Percentiles rank a stretch among this genome's conserved stretches.
Conservation (phyloP, 2,888 invertebrate species). For the Hypena proboscidalis region DNA sequence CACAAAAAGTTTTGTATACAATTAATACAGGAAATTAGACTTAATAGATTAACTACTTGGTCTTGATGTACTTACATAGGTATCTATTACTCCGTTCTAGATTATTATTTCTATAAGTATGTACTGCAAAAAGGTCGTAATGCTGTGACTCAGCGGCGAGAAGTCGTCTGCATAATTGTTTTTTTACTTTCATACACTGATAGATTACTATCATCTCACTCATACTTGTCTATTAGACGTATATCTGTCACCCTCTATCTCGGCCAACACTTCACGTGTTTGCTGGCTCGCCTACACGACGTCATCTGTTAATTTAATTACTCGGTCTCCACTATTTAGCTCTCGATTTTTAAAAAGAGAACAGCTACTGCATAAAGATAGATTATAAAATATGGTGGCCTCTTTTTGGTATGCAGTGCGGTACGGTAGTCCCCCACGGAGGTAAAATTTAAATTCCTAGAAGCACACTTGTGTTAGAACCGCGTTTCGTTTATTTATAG, state of each 20-base stretch:
- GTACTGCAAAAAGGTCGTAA: constrained; percentile 53
- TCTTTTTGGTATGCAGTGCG: constrained; percentile 11
- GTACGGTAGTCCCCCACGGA: constrained; percentile 30
- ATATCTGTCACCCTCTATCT: constrained; percentile 62
- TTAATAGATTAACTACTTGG: constrained; percentile 28
- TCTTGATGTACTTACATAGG: constrained; percentile 51
- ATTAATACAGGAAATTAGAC: constrained; percentile 42
- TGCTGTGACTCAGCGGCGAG: constrained; percentile 66
- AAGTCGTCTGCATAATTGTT: constrained; percentile 62
- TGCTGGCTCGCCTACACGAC: constrained; percentile 61
- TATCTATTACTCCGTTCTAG: constrained; percentile 18
- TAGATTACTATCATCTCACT: constrained; percentile 66
- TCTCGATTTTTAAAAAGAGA: constrained; percentile 36
- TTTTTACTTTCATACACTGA: constrained; percentile 58
- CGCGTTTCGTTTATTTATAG: constrained; percentile 26
- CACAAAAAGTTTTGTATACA: constrained; percentile 19
- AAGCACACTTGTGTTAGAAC: constrained; percentile 18
- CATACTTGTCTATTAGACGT: constrained; percentile 50
- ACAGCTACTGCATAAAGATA: constrained; percentile 11
- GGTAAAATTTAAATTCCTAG: constrained; percentile 30
- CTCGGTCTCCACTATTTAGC: constrained; percentile 53
- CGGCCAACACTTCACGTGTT: constrained; percentile 55
- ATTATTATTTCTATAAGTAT: background rate
- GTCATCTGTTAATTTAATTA: constrained; percentile 79
- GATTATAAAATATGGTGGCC: background rate